These are phyloP conservation scores for Tetragnatha versicolor DNA, from an alignment of 1,140 invertebrate species.

Conservation along the genomic window DNA sequence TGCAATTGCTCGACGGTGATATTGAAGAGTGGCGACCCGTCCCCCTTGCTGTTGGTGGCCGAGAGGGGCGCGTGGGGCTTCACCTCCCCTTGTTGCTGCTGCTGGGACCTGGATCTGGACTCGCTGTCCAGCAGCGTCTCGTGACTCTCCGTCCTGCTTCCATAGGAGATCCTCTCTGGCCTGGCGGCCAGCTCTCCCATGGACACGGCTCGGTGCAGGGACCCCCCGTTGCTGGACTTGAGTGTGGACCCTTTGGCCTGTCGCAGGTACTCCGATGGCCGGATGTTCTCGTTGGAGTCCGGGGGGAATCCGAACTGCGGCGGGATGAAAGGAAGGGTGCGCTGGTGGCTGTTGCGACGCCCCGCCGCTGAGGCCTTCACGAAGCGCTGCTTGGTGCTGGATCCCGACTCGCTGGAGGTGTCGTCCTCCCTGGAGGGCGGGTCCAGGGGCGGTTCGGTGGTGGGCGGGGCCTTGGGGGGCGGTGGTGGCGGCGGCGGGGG, in stretches of 20 bases:
- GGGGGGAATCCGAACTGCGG: conserved; percentile 79
- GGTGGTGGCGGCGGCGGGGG: conserved; percentile 31
- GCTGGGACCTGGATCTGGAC: conserved; percentile 28
- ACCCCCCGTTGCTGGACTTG: conserved; percentile 14
- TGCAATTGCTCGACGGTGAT: conserved; percentile 86
- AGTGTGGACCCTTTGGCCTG: conserved; percentile 64
- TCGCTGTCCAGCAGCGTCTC: conserved; percentile 47
- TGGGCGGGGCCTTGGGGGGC: conserved; percentile 21
- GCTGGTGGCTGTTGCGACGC: conserved; percentile 34
- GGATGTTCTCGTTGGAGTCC: conserved; percentile 79
- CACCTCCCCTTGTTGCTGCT: conserved; percentile 2
- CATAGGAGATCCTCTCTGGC: conserved; percentile 36
- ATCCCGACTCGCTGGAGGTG: conserved; percentile 6
- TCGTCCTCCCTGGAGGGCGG: conserved; percentile 68
- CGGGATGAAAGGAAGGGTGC: conserved; percentile 82
- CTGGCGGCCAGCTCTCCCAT: conserved; percentile 38
- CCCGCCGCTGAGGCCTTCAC: conserved; percentile 22
- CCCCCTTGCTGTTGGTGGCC: conserved; percentile 61
- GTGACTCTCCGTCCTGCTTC: conserved; percentile 46
- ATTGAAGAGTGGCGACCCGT: conserved; percentile 68
- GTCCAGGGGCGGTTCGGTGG: conserved; percentile 68
- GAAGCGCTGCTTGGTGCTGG: conserved; percentile 27
- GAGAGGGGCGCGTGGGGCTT: conserved; percentile 24
- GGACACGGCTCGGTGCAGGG: conserved; percentile 39
- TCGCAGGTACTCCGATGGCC: conserved; percentile 88